A percentile compares a stretch with the other conserved stretches of the same genome.
Conservation (phyloP, 2,797 vertebrate genomes). For the Crocodylus rhombifer region DNA sequence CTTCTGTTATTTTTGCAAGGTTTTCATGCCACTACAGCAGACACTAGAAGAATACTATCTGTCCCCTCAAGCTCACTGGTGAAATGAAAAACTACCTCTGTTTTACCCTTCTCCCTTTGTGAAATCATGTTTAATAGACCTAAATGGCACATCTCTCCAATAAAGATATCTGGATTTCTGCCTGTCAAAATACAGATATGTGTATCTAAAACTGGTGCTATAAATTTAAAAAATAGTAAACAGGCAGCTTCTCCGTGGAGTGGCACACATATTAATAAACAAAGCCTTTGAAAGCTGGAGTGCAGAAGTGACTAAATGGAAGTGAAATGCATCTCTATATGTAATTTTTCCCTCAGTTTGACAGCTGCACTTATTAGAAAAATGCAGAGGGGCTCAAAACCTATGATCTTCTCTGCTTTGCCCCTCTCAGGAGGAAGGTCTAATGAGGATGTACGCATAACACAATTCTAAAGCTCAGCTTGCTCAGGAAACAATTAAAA, state of each 20-base stretch:
- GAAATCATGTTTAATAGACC: neutral
- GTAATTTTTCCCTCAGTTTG: neutral
- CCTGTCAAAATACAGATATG: conserved; percentile 40
- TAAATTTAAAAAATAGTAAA: conserved; percentile 31
- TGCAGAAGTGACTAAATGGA: conserved; percentile 45
- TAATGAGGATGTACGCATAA: neutral
- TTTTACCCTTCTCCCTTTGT: neutral
- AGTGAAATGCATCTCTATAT: neutral
- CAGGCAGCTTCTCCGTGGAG: conserved; percentile 8
- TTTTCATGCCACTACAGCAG: conserved; percentile 64
- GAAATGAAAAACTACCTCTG: conserved; percentile 58
- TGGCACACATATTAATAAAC: neutral
- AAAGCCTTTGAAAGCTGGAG: conserved; percentile 7
- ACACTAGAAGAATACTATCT: conserved; percentile 54
- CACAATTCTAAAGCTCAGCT: neutral
- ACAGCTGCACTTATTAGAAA: conserved; percentile 18
- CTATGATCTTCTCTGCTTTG: neutral
- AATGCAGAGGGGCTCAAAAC: conserved; percentile 7
- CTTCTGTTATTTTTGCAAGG: conserved; percentile 11
- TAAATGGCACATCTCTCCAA: conserved; percentile 37
- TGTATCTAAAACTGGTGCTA: conserved; percentile 1
- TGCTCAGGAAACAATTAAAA: neutral
- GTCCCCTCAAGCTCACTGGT: conserved; percentile 59
- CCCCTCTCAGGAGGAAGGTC: neutral
- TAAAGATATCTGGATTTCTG: conserved; percentile 39